Percentiles rank a stretch among this genome's conserved stretches.
phyloP scores from a whole-genome alignment of 2,113 vertebrate genomes.

The Parotia lawesii region DNA sequence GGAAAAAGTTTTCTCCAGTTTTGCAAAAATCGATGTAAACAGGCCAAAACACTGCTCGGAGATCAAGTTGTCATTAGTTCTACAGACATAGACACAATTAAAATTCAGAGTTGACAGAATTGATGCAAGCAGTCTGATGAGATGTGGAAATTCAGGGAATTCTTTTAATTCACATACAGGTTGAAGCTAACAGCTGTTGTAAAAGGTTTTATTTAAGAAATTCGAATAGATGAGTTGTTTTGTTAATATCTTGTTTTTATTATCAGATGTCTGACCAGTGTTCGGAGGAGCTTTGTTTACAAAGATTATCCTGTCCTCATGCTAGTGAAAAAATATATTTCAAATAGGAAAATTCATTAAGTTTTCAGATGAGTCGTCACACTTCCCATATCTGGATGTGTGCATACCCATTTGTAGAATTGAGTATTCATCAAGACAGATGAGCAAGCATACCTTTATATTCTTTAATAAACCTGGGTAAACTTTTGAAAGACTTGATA shows the following conservation, averaged over 20 bases:
- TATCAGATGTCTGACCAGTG: neutral
- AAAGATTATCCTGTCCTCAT: neutral
- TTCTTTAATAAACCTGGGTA: neutral
- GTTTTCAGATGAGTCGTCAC: neutral
- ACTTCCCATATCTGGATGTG: neutral
- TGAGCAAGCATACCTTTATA: neutral
- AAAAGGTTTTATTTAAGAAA: neutral
- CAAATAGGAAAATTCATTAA: neutral
- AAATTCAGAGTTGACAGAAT: neutral
- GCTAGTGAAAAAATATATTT: neutral
- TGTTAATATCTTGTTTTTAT: neutral
- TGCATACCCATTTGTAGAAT: neutral
- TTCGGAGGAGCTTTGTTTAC: neutral
- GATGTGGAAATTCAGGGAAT: neutral
- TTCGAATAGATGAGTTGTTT: neutral
- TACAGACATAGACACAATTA: neutral
- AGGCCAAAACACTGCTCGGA: neutral
- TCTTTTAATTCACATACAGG: neutral
- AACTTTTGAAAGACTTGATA: neutral
- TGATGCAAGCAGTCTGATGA: neutral
- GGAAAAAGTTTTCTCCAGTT: neutral
- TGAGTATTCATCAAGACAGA: neutral
- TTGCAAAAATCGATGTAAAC: neutral
- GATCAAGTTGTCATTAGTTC: neutral
- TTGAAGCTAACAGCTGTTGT: neutral